Evolutionary conservation across 1,140 invertebrate species (phyloP), one percentile per base, ranked within the genome.

Genomic region (Calliphora vicina): DNA sequence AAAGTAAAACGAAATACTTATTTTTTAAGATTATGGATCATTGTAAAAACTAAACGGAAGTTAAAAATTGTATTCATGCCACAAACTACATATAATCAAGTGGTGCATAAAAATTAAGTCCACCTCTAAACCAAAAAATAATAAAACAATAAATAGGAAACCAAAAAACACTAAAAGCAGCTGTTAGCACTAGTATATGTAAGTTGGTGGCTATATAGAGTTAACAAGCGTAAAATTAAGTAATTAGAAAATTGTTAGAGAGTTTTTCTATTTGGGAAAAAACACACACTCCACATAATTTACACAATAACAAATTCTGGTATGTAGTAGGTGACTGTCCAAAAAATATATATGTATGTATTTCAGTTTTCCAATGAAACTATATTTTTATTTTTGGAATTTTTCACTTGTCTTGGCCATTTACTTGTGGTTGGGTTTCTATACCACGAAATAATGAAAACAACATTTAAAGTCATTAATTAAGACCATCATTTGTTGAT

Each of bases 221-320:
- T 81, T 83, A 83, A 83, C 83, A 83, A 83, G 78, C 83, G 83
- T 83, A 83, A 83, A 83, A 83, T 83, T 83, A 83, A 83, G 76
- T 83, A 81, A 83, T 83, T 83, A 83, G 82, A 80, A 83, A 80
- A 80, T 83, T 80, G 76, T 83, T 83, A 83, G 82, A 78, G 27
- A 35, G 35, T 35, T 35, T 35, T 35, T 35, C 35, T 35, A 35
- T 78, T 45, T 43, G 9, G 74, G 35, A 78, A 78, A 78, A 43
- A 15, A 23, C n/a, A 20, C 43, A 67, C 0, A 57, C 45, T 15
- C 20, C 25, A 23, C 20, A 9, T n/a, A 78, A 25, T 45, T 35
- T 15, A 50, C 45, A 50, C 2, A 3, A 50, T 10, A 50, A 29
- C n/a, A 15, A 20, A n/a, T 43, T 23, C 35, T 25, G 17, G 13